A percentile compares a stretch with the other conserved stretches of the same genome.
Conservation (phyloP, 1,140 invertebrate species). For the Lucilia sericata region DNA sequence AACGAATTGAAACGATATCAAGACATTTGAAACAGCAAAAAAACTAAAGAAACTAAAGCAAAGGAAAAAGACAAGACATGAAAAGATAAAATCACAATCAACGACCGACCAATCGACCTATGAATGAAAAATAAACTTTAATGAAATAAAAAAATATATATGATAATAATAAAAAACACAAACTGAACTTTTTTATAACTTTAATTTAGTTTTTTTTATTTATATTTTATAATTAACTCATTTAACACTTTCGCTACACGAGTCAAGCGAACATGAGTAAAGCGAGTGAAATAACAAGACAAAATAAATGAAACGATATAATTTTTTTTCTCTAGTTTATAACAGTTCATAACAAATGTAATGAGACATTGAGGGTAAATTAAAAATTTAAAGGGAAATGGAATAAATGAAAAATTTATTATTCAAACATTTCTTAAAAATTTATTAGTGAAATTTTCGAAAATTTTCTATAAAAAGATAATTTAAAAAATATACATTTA, state of each 20-base stretch:
- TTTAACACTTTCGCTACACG: conserved; percentile 40
- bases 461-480: too few species aligned
- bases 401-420: too few species aligned
- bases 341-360: not conserved
- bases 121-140: conserved; percentile 1
- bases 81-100: conserved; percentile 24
- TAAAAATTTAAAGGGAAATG: too few species aligned
- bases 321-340: not conserved
- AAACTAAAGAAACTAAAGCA: not conserved
- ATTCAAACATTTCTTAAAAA: too few species aligned
- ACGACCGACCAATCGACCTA: conserved; percentile 11
- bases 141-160: not conserved
- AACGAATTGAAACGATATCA: not conserved
- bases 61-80: not conserved
- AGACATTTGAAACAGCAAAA: not conserved
- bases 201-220: conserved; percentile 23
- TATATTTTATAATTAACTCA: conserved; percentile 28
- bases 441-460: too few species aligned
- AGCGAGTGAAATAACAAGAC: not conserved
- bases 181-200: not conserved
- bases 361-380: not conserved
- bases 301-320: not conserved
- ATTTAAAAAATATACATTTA: too few species aligned
- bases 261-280: conserved; percentile 2
- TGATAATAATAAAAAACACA: not conserved